A percentile compares a stretch with the other conserved stretches of the same genome.
phyloP scores from a whole-genome alignment of 1,140 invertebrate species.

The Apis florea region DNA sequence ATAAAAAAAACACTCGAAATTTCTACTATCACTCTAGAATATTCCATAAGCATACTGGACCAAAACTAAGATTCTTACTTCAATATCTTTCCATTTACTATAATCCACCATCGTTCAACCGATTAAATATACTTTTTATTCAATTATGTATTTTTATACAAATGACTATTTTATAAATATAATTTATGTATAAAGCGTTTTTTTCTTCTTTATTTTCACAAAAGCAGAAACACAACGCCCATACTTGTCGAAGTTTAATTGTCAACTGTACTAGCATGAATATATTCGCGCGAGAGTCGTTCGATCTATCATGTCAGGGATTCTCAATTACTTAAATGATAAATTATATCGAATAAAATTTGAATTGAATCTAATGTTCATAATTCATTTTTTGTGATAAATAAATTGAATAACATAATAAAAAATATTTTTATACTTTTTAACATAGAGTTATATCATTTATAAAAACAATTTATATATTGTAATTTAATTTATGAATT shows the following conservation, averaged over 20 bases:
- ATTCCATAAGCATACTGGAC: slow-evolving; percentile 51
- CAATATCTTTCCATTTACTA: slow-evolving; percentile 98
- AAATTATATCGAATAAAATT: not conserved
- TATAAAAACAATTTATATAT: not conserved
- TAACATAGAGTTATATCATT: not conserved
- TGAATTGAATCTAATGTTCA: not conserved
- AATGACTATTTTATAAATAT: not conserved
- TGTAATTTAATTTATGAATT: not conserved
- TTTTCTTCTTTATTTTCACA: not conserved
- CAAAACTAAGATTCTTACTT: slow-evolving; percentile 83
- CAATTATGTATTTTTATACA: not conserved
- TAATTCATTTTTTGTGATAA: not conserved
- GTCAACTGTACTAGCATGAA: slow-evolving; percentile 44
- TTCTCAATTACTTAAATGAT: slow-evolving; percentile 4
- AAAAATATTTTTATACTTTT: not conserved
- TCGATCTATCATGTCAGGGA: slow-evolving; percentile 36
- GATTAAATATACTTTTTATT: not conserved
- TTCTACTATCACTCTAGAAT: slow-evolving; percentile 60
- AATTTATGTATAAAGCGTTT: not conserved
- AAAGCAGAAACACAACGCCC: not conserved
- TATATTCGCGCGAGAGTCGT: not conserved
- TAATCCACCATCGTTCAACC: slow-evolving; percentile 90
- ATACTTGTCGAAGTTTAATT: slow-evolving; percentile 45
- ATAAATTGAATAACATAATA: not conserved
- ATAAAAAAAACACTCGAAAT: not conserved